These are phyloP conservation scores for Crotophaga sulcirostris DNA, from an alignment of 2,113 vertebrate species.

Conservation along the genomic window DNA sequence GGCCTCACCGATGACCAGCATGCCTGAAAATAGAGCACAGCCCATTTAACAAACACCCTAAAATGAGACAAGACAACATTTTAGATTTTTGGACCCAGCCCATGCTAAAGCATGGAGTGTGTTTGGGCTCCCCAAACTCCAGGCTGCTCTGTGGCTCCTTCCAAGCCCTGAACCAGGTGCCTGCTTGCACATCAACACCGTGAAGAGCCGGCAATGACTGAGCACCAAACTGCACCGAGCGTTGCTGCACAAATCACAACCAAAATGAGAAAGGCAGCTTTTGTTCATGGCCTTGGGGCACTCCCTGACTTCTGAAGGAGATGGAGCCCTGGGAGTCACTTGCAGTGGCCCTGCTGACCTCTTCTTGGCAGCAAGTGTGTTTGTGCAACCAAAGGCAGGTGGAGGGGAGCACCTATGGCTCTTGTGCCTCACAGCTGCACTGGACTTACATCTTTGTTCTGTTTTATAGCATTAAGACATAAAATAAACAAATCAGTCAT, in stretches of 20 bases:
- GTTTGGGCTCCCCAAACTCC: background rate
- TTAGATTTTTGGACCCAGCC: accelerated
- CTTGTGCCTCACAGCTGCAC: background rate
- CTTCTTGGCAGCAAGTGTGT: background rate
- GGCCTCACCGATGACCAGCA: background rate
- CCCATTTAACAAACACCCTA: background rate
- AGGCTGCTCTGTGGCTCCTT: background rate
- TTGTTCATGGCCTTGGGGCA: background rate
- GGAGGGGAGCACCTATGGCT: background rate
- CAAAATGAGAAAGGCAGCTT: background rate
- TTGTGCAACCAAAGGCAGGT: background rate
- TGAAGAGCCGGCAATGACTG: background rate
- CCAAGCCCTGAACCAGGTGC: background rate
- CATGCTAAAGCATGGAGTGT: accelerated
- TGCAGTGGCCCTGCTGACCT: background rate
- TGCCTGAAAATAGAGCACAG: background rate
- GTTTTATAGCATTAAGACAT: background rate
- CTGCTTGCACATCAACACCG: accelerated
- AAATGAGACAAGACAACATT: background rate
- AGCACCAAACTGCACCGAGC: background rate
- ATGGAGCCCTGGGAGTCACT: background rate
- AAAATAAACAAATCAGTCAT: background rate
- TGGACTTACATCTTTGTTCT: background rate
- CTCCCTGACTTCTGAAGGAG: background rate
- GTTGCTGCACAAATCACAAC: background rate